Conservation (phyloP, 35 echinoderm and acorn worm genomes). For the Strongylocentrotus purpuratus region DNA sequence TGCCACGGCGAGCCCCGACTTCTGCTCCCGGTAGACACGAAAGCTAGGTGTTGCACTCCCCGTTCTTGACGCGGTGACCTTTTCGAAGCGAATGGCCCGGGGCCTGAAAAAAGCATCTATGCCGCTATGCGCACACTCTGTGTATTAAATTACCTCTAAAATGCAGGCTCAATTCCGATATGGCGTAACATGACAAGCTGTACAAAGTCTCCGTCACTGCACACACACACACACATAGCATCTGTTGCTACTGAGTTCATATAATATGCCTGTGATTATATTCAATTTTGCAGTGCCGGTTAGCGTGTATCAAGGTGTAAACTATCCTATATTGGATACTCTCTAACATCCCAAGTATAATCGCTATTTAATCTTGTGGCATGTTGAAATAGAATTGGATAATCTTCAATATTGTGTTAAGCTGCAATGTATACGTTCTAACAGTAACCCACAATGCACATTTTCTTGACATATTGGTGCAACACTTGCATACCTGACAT, state of each 20-base stretch:
- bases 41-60: conserved; percentile 25
- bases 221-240: not conserved
- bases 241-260: not conserved
- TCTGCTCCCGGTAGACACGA: not conserved
- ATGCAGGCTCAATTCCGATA: not conserved
- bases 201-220: not conserved
- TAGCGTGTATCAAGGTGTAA: not conserved
- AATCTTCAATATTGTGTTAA: not conserved
- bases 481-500: not conserved
- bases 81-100: conserved; percentile 33
- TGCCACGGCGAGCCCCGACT: not conserved
- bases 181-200: not conserved
- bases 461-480: no score
- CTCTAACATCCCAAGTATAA: not conserved
- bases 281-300: not conserved
- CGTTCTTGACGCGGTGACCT: conserved; percentile 32
- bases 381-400: not conserved
- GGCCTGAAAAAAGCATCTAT: conserved; percentile 35
- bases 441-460: no score
- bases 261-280: not conserved
- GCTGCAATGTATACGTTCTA: not conserved
- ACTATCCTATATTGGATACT: not conserved
- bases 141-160: conserved; percentile 13
- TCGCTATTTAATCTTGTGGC: not conserved
- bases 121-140: not conserved